Conservation (phyloP, 1,140 invertebrate genomes). For the Neelides sp. region DNA sequence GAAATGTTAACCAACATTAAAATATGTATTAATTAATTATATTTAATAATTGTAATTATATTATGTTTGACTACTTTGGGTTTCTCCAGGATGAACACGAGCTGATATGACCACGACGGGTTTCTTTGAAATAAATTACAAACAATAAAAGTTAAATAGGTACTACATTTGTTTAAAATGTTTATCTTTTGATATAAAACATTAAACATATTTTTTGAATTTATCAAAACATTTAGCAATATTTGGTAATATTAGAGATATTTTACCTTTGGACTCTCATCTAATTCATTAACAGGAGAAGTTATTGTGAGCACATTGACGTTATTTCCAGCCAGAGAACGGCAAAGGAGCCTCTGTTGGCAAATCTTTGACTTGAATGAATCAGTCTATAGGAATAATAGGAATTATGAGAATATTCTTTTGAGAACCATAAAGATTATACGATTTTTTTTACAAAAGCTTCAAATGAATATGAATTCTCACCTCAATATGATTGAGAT, state of each 20-base stretch:
- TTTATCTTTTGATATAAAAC: constrained; percentile 1
- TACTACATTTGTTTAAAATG: background rate
- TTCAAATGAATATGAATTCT: background rate
- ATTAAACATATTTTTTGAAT: background rate
- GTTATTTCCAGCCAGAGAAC: constrained; percentile 76
- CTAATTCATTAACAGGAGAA: constrained; percentile 33
- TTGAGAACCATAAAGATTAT: background rate
- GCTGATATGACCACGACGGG: constrained; percentile 69
- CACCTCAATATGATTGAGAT: constrained; percentile 39
- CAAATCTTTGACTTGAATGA: constrained; percentile 49
- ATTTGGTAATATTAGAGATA: background rate
- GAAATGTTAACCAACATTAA: too few relatives aligned
- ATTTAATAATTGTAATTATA: too few relatives aligned
- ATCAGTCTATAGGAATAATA: constrained; percentile 14
- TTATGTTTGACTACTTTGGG: too few relatives aligned
- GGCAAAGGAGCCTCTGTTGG: constrained; percentile 64
- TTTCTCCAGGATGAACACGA: constrained; percentile 89
- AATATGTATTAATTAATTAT: too few relatives aligned
- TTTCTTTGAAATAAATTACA: constrained; percentile 19
- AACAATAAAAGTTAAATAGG: background rate
- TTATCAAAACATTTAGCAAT: constrained; percentile 5
- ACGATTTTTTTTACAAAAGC: background rate
- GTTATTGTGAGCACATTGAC: constrained; percentile 85
- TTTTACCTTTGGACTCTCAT: constrained; percentile 4
- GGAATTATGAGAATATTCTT: background rate